Base-by-base conservation (phyloP, 2,797 vertebrate species). In the Ataeniobius toweri region DNA sequence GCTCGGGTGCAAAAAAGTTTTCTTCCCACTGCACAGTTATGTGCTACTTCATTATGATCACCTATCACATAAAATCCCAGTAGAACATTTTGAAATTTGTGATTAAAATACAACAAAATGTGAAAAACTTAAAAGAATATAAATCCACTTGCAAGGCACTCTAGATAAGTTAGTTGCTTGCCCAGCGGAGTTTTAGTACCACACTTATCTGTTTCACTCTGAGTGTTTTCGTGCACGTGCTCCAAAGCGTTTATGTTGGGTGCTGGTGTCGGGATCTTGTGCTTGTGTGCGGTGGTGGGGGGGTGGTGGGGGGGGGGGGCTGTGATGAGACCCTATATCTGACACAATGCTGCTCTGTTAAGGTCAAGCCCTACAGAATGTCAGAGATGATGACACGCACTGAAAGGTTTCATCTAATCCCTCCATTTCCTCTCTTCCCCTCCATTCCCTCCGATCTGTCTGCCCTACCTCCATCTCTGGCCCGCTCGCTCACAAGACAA, bases 361-460 rank as follows among this genome's bases (percentile, higher is more conserved):
- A 95, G 94, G 95, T 95, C 94, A 95, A 94, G 93, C 92, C 93
- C 93, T 94, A 94, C 93, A 95, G 93, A 94, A 95, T 95, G 93
- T 94, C 94, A 95, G 91, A 85, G 91, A 95, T 94, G 93, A 95
- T 95, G 94, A 94, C 93, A 93, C 89, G 89, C 92, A 91, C 91
- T 92, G 92, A 95, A 94, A 93, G 93, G 92, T 94, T 94, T 94
- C 93, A 94, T 94, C 91, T 94, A 93, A 93, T 95, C 92, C 93
- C 80, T 92, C 90, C 86, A 92, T 93, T 93, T 92, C 90, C 89
- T 89, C 85, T 87, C 80, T 89, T 90, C 84, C 75, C 81, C 90
- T 82, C 80, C 81, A 48, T 36, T 87, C 88, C 86, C 82, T 89
- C 89, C 85, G 68, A 89, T 91, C 87, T 79, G 82, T 86, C 89